Base-by-base conservation (phyloP, 2,797 vertebrate genomes). In the Momotus momota region DNA sequence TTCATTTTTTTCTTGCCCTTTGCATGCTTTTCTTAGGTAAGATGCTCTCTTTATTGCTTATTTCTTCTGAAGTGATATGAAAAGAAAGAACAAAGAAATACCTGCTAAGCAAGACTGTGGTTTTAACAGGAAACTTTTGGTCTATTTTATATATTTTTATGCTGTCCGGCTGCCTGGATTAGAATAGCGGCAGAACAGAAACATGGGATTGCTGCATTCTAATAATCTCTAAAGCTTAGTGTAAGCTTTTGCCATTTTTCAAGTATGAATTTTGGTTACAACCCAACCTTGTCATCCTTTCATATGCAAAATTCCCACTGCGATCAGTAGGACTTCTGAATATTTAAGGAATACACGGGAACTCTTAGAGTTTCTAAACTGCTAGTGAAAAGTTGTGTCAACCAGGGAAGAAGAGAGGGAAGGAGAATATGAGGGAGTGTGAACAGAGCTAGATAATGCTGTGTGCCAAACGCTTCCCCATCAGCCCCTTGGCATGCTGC, bases 361-460 rank as follows among this genome's bases (percentile, higher is more conserved):
- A 90, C 72, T 91, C 41, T 31, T 93, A 29, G 72, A 23, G 29
- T 83, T 93, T 90, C 25, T 83, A 92, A 95, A 82, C 74, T 87
- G 85, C 31, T 74, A 31, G 41, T 73, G 93, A 93, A 94, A 81
- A 95, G 69, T 78, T 85, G 22, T 62, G 40, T 87, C 49, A 96
- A 29, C 33, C 46, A 69, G 52, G 45, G 82, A 83, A 46, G 35
- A 75, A 91, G 73, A 77, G 79, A 71, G n/a, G 48, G 33, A 78
- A 90, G 58, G 62, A 73, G 81, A 58, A 31, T 64, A 71, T 38
- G 51, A 64, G 33, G n/a, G 67, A 84, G 64, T 94, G 94, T 84
- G 82, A 95, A 64, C 75, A 95, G 91, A 89, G 82, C 84, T 93
- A 70, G 96, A 89, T 91, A 83, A 93, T 88, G 94, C 87, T 87